A percentile compares a stretch with the other conserved stretches of the same genome.
Conservation (phyloP, 2,113 vertebrate species). For the Xenopus laevis region DNA sequence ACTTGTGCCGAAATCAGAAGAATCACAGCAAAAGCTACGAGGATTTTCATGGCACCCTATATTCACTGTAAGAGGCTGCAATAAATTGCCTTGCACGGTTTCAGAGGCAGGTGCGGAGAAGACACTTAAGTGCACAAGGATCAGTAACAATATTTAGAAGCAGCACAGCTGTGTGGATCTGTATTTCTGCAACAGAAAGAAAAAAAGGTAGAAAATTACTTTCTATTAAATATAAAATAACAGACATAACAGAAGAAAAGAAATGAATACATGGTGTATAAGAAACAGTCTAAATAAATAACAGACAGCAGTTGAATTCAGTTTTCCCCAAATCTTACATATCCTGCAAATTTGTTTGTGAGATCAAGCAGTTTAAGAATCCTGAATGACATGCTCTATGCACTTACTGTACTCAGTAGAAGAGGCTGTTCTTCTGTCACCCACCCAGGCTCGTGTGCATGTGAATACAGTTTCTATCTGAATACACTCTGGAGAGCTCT, state of each 20-base stretch:
- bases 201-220: background rate
- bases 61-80: background rate
- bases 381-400: background rate
- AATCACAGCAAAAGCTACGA: conserved; percentile 68
- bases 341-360: too few species aligned
- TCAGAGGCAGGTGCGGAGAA: conserved; percentile 2
- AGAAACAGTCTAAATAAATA: too few species aligned
- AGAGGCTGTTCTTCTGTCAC: conserved; percentile 16
- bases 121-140: background rate
- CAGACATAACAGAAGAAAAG: background rate
- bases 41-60: conserved; percentile 72
- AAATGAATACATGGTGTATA: background rate
- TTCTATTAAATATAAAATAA: background rate
- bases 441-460: conserved; percentile 20
- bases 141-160: background rate
- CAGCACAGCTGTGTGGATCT: background rate
- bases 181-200: conserved; percentile 13
- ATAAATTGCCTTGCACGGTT: background rate
- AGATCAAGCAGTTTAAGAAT: too few species aligned
- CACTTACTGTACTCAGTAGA: conserved; percentile 34
- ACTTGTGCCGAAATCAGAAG: conserved; percentile 71
- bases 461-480: conserved; percentile 17
- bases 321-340: too few species aligned
- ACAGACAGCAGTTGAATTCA: too few species aligned
- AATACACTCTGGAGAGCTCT: conserved; percentile 43